A percentile compares a stretch with the other conserved stretches of the same genome.
Evolutionary conservation across 1,140 invertebrate genomes (phyloP).

Genomic region (Nephila pilipes): DNA sequence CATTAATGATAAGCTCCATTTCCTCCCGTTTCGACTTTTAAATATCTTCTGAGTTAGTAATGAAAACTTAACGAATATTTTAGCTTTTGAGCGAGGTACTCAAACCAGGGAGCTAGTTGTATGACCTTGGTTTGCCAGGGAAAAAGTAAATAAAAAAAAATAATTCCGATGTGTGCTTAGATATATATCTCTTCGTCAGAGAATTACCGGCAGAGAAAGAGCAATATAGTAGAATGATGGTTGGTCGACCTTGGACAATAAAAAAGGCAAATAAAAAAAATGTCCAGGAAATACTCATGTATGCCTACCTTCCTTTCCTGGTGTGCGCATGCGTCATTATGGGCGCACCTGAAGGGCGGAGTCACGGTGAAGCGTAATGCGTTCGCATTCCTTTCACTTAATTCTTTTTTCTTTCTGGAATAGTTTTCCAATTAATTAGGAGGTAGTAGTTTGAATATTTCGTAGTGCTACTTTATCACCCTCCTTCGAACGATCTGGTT

Average conservation of each 20-base stretch:
- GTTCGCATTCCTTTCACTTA: constrained; percentile 27
- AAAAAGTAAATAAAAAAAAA: constrained; percentile 29
- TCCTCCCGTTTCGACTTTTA: too few species aligned
- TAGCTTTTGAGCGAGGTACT: too few species aligned
- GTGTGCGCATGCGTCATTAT: constrained; percentile 33
- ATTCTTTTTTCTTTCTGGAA: background rate
- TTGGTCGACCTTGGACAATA: constrained; percentile 45
- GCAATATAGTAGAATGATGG: background rate
- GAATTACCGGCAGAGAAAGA: constrained; percentile 2
- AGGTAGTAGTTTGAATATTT: constrained; percentile 27
- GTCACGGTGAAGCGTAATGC: background rate
- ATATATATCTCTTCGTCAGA: constrained; percentile 42
- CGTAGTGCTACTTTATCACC: background rate
- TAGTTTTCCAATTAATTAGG: constrained; percentile 11
- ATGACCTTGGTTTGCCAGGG: constrained; percentile 1
- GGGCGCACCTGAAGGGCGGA: constrained; percentile 47
- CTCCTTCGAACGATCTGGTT: background rate
- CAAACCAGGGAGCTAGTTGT: background rate
- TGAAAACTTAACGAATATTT: too few species aligned
- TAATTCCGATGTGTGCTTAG: constrained; percentile 4
- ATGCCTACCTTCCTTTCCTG: background rate
- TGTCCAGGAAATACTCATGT: constrained; percentile 64
- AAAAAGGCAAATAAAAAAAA: constrained; percentile 23
- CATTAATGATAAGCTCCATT: too few species aligned
- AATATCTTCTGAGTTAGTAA: too few species aligned